These are phyloP conservation scores for Coremacera marginata DNA, from an alignment of 2,888 invertebrate genomes.

Conservation along the genomic window DNA sequence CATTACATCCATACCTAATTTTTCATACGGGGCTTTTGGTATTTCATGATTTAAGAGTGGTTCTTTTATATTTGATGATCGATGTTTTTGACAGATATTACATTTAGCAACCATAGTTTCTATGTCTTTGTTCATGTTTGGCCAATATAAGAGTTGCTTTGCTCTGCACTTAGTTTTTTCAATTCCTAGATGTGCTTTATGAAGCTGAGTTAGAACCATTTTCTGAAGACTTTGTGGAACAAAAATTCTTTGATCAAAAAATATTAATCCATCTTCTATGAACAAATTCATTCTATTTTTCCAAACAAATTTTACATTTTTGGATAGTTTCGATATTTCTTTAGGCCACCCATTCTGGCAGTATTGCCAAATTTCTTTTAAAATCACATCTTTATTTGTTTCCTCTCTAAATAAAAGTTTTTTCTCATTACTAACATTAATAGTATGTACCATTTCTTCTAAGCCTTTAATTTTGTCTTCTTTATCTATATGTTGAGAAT, in stretches of 20 bases:
- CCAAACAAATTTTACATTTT: constrained; percentile 38
- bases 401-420: too few relatives aligned
- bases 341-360: constrained; percentile 40
- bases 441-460: too few relatives aligned
- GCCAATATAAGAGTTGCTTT: constrained; percentile 51
- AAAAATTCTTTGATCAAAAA: constrained; percentile 43
- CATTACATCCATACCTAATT: constrained; percentile 56
- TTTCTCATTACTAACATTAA: too few relatives aligned
- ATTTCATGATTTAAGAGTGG: constrained; percentile 40
- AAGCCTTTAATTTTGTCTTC: too few relatives aligned
- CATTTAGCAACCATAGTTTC: constrained; percentile 46
- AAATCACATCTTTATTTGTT: too few relatives aligned
- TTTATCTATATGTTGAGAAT: too few relatives aligned
- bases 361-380: too few relatives aligned
- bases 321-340: constrained; percentile 22
- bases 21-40: constrained; percentile 49
- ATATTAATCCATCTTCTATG: constrained; percentile 23
- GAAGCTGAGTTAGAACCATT: constrained; percentile 47
- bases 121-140: constrained; percentile 47
- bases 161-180: constrained; percentile 53
- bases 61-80: constrained; percentile 41
- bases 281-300: constrained; percentile 30
- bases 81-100: constrained; percentile 38
- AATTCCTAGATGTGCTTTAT: constrained; percentile 52
- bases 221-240: constrained; percentile 40